phyloP scores from a whole-genome alignment of 2,888 invertebrate species.

The Drosophila anceps region DNA sequence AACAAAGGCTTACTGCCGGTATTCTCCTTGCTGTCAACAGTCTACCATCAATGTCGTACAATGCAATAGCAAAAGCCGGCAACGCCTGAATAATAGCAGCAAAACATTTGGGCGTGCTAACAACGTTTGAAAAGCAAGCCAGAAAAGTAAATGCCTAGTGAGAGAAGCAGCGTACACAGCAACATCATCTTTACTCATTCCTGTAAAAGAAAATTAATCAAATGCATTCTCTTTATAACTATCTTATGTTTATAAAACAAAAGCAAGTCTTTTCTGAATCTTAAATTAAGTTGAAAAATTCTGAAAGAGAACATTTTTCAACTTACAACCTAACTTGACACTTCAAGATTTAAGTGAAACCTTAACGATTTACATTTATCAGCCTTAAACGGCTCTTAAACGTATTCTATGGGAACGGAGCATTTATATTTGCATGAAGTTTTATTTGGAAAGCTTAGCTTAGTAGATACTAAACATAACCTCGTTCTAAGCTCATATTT shows the following conservation, averaged over 20 bases:
- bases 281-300: not conserved
- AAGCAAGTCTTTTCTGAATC: not conserved
- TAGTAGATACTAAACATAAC: slow-evolving; percentile 22
- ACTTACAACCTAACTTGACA: not conserved
- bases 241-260: not conserved
- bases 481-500: no score
- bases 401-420: no score
- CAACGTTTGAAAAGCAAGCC: not conserved
- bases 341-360: not conserved
- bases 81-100: slow-evolving; percentile 15
- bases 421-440: not conserved
- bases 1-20: slow-evolving; percentile 6
- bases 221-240: not conserved
- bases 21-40: slow-evolving; percentile 32
- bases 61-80: slow-evolving; percentile 44
- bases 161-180: no score
- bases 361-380: not conserved
- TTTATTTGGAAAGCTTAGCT: not conserved
- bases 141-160: not conserved
- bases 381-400: not conserved
- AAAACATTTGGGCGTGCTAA: slow-evolving; percentile 15
- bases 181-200: no score
- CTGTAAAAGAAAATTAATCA: no score
- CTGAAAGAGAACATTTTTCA: not conserved
- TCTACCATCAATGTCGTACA: slow-evolving; percentile 67